These are phyloP conservation scores for Lepidurus apus DNA, from an alignment of 1,140 invertebrate species.

Conservation along the genomic window DNA sequence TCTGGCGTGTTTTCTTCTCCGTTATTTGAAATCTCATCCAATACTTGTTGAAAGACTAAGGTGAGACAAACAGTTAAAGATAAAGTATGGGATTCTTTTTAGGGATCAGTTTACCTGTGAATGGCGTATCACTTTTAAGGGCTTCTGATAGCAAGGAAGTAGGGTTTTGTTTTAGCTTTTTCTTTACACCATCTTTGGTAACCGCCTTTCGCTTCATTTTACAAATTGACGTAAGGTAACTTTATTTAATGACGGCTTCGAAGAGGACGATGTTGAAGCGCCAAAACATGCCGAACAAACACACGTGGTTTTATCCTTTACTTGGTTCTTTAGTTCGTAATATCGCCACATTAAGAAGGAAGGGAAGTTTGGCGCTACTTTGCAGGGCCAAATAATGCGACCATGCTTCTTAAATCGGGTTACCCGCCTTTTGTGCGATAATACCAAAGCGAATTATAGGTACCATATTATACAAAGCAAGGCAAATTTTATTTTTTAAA, in stretches of 20 bases:
- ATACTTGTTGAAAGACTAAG: constrained; percentile 16
- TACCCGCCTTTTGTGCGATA: too few species aligned
- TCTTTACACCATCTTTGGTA: constrained; percentile 10
- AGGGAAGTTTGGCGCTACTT: not conserved
- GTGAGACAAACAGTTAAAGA: not conserved
- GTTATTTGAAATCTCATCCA: constrained; percentile 20
- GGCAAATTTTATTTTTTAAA: too few species aligned
- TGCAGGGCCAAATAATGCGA: too few species aligned
- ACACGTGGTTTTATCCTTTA: not conserved
- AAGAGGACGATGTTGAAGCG: not conserved
- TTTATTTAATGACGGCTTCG: not conserved
- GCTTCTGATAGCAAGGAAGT: constrained; percentile 14
- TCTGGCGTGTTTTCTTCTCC: constrained; percentile 8
- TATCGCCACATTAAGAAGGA: not conserved
- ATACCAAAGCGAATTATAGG: too few species aligned
- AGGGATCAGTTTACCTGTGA: constrained; percentile 21
- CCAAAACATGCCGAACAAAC: not conserved
- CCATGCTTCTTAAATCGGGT: too few species aligned
- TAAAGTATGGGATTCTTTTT: not conserved
- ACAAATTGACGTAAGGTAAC: not conserved
- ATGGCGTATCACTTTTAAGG: constrained; percentile 24
- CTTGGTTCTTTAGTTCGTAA: not conserved
- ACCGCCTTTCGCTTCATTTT: not conserved
- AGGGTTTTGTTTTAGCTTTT: constrained; percentile 26
- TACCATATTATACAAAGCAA: too few species aligned